Conservation (phyloP, 2,888 invertebrate genomes). For the Meloe dianella region DNA sequence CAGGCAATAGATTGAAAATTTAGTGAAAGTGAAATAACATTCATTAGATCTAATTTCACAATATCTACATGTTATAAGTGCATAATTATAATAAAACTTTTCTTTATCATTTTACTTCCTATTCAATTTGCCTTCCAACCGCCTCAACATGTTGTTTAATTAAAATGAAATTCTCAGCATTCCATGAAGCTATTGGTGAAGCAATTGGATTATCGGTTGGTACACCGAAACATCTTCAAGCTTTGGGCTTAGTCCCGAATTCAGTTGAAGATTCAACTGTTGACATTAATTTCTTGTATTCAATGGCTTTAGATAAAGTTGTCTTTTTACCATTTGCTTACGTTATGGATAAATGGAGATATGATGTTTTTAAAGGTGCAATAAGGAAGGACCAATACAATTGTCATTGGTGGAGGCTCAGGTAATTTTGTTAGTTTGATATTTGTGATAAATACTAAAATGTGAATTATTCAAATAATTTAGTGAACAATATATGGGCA, state of each 20-base stretch:
- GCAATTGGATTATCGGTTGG: constrained; percentile 84
- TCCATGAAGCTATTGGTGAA: constrained; percentile 93
- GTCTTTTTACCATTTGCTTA: constrained; percentile 84
- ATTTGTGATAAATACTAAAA: background rate
- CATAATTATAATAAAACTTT: constrained; percentile 23
- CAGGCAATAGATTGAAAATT: constrained; percentile 20
- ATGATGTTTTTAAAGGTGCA: constrained; percentile 81
- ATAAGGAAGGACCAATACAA: constrained; percentile 80
- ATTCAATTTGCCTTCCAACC: background rate
- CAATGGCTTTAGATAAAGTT: constrained; percentile 85
- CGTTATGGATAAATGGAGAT: constrained; percentile 85
- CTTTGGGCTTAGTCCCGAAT: constrained; percentile 79
- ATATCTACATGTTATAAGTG: constrained; percentile 21
- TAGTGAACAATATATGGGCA: constrained; percentile 83
- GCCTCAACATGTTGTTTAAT: background rate
- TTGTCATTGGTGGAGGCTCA: constrained; percentile 86
- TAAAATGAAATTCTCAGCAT: constrained; percentile 65
- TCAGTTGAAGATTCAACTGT: constrained; percentile 81
- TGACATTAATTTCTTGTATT: constrained; percentile 84
- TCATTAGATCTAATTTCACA: constrained; percentile 14
- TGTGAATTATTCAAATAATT: constrained; percentile 33
- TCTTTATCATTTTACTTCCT: constrained; percentile 20
- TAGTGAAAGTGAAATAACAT: constrained; percentile 25
- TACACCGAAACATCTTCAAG: constrained; percentile 84
- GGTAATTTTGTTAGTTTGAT: constrained; percentile 59